Percentiles rank a stretch among this genome's conserved stretches.
These are phyloP conservation scores for Caenorhabditis sp. DNA, from an alignment of 2,888 invertebrate genomes.

Conservation along the genomic window DNA sequence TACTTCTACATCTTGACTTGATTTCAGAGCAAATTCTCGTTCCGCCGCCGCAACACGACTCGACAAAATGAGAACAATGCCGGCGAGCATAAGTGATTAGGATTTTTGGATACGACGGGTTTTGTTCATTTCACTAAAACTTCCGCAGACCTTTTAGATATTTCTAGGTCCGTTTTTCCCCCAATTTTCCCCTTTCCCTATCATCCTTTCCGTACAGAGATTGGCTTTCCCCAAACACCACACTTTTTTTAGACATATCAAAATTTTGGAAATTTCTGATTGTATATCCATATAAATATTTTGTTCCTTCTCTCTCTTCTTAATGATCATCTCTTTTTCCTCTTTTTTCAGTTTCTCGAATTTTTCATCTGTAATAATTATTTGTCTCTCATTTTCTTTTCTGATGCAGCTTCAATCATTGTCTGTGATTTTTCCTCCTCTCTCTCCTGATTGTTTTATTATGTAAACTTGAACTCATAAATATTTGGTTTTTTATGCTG, in stretches of 20 bases:
- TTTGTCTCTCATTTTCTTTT: slow-evolving; percentile 15
- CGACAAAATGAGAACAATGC: slow-evolving; percentile 53
- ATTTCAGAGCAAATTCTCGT: slow-evolving; percentile 66
- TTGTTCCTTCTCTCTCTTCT: slow-evolving; percentile 15
- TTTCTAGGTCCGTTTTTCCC: neutral
- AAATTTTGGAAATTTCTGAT: neutral
- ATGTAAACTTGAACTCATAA: slow-evolving; percentile 25
- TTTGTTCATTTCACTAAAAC: slow-evolving; percentile 39
- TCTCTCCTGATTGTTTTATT: slow-evolving; percentile 1
- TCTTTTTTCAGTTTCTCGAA: slow-evolving; percentile 20
- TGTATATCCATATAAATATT: slow-evolving; percentile 26
- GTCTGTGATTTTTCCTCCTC: slow-evolving; percentile 44
- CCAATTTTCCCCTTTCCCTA: neutral
- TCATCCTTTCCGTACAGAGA: slow-evolving; percentile 32
- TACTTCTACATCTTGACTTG: neutral
- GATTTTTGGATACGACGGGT: neutral
- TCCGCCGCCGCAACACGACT: slow-evolving; percentile 65
- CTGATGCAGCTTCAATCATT: slow-evolving; percentile 52
- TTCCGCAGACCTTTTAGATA: neutral
- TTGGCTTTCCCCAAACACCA: slow-evolving; percentile 41
- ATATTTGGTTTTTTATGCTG: neutral
- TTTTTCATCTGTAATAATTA: neutral
- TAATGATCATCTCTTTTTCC: slow-evolving; percentile 34
- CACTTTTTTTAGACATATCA: slow-evolving; percentile 38
- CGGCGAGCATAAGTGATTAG: slow-evolving; percentile 41